Base-by-base conservation (phyloP, 2,797 vertebrate genomes). In the Pseudomugil gertrudae region DNA sequence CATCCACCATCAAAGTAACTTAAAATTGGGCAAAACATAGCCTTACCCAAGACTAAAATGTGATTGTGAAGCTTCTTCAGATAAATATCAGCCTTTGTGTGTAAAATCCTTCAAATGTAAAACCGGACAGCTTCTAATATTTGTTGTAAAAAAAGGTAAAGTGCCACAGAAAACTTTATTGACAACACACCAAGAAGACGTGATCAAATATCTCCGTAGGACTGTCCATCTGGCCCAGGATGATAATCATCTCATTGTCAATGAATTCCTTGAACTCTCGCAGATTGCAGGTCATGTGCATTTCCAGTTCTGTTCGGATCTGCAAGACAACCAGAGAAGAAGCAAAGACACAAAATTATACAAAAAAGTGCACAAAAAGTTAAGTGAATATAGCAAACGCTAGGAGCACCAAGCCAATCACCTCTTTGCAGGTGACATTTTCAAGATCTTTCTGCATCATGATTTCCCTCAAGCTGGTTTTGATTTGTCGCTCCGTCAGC, bases 391-490 rank as follows among this genome's bases (percentile, higher is more conserved):
- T 5, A 6, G 6, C 19, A 45, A 53, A 6, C 11, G 26, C 30
- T 54, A 51, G 17, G 17, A 70, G 11, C 1, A 17, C 47, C 4
- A 33, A 19, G 56, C 3, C 21, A 69, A 84, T 72, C 76, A 85
- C 97, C 93, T 99, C 96, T 92, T 99, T 99, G 19, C 96, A 97
- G 2, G 97, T 99, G 86, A 99, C 95, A 70, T 99, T 98, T 85
- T 99, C 97, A 66, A 99, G 92, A 87, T 99, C 97, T 56, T 96
- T 98, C 90, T 98, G 97, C 96, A 96, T 98, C 97, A 99, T 99
- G 63, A 99, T 98, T 89, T 98, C 97, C 68, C 95, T 93, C 87
- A 99, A 89, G 48, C 96, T 96, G 65, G 94, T 94, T 92, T 98
- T 98, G 79, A 99, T 96, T 56, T 96, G 91, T 13, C 96, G 94